Percentiles rank a stretch among this genome's conserved stretches.
Conservation (phyloP, 1,140 invertebrate species). For the Drosophila biarmipes region DNA sequence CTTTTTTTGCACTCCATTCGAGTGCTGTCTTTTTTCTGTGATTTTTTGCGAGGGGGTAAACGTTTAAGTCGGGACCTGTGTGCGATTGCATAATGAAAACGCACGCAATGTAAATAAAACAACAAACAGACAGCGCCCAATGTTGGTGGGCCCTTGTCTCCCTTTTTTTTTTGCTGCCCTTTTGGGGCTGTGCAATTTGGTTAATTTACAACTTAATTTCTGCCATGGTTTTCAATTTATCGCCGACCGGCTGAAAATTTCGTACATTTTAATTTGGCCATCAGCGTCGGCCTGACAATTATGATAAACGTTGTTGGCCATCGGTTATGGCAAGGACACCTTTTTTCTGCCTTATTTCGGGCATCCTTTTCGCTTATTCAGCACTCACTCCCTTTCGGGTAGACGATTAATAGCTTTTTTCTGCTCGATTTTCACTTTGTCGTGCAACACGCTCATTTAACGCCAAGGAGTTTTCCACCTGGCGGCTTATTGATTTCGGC, state of each 20-base stretch:
- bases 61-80: neutral
- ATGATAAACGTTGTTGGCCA: slow-evolving; percentile 48
- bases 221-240: slow-evolving; percentile 65
- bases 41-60: neutral
- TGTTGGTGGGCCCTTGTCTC: slow-evolving; percentile 5
- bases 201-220: slow-evolving; percentile 78
- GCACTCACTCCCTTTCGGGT: slow-evolving; percentile 11
- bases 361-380: neutral
- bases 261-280: slow-evolving; percentile 58
- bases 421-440: slow-evolving; percentile 4
- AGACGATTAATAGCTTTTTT: slow-evolving; percentile 20
- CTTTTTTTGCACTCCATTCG: slow-evolving; percentile 22
- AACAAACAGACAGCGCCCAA: slow-evolving; percentile 3
- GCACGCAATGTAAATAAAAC: slow-evolving; percentile 40
- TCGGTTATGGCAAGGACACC: slow-evolving; percentile 29
- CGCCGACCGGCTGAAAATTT: slow-evolving; percentile 33
- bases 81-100: slow-evolving; percentile 34
- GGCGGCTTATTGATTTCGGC: slow-evolving; percentile 65
- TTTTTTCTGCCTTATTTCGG: slow-evolving; percentile 5
- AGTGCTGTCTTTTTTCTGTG: neutral
- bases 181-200: slow-evolving; percentile 45
- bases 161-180: neutral
- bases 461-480: slow-evolving; percentile 38
- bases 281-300: slow-evolving; percentile 46
- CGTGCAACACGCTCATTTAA: slow-evolving; percentile 65